Percentiles rank a stretch among this genome's conserved stretches.
Conservation (phyloP, 53 echinoderm and acorn worm genomes). For the Patiria pectinifera region DNA sequence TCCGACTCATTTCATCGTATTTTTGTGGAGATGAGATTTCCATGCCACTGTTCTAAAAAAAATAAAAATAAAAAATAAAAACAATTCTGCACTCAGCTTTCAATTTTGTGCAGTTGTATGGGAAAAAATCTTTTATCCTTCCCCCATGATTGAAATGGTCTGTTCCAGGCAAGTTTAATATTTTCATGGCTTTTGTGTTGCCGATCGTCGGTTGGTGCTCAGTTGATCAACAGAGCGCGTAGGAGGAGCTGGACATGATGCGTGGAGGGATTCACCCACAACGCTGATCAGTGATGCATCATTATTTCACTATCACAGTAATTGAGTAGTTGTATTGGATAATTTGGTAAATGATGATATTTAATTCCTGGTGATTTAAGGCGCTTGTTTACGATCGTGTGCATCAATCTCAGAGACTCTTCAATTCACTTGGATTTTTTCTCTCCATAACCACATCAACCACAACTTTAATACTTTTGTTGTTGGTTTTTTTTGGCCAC, state of each 20-base stretch:
- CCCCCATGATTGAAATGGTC: constrained; percentile 8
- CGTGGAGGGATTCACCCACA: not conserved
- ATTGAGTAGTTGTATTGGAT: too few species aligned
- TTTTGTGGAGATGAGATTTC: not conserved
- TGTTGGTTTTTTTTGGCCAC: not conserved
- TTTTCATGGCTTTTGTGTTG: not conserved
- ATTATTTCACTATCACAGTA: not conserved
- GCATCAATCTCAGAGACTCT: too few species aligned
- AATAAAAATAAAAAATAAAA: too few species aligned
- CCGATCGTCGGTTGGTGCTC: not conserved
- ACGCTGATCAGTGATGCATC: not conserved
- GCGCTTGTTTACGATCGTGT: too few species aligned
- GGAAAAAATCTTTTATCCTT: not conserved
- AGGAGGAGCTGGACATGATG: not conserved
- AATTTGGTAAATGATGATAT: too few species aligned
- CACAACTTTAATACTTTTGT: not conserved
- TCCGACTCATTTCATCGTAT: too few species aligned
- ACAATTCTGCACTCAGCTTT: not conserved
- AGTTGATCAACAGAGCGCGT: constrained; percentile 28
- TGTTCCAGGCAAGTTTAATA: not conserved
- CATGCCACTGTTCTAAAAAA: not conserved
- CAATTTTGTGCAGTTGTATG: not conserved
- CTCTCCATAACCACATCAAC: too few species aligned
- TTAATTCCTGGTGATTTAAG: too few species aligned
- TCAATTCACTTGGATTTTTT: too few species aligned